Conservation (phyloP, 2,888 invertebrate species). For the Acrobasis consociella region DNA sequence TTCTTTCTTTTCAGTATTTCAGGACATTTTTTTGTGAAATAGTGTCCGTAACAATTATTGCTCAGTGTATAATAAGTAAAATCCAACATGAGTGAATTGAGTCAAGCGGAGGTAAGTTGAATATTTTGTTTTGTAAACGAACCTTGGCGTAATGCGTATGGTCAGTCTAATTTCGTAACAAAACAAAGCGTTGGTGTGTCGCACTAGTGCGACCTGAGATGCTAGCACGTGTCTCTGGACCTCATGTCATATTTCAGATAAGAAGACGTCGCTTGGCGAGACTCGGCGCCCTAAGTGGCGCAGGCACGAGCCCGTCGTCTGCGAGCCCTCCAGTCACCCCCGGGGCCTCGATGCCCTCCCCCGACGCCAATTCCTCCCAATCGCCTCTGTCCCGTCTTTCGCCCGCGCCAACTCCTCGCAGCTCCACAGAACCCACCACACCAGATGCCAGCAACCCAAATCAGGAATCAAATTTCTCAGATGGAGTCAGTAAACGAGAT, state of each 20-base stretch:
- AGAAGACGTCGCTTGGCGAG: conserved; percentile 89
- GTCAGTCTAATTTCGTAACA: conserved; percentile 81
- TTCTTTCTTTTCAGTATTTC: conserved; percentile 60
- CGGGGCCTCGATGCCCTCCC: conserved; percentile 64
- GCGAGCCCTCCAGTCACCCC: conserved; percentile 76
- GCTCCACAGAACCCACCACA: conserved; percentile 59
- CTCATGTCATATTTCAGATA: conserved; percentile 83
- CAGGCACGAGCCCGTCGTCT: conserved; percentile 72
- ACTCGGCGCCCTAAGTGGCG: conserved; percentile 84
- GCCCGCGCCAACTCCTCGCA: conserved; percentile 50
- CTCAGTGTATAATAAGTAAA: conserved; percentile 46
- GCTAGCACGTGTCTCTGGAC: conserved; percentile 56
- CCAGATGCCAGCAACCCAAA: conserved; percentile 61
- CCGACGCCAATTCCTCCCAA: conserved; percentile 43
- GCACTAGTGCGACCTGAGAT: conserved; percentile 51
- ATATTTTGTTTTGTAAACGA: conserved; percentile 67
- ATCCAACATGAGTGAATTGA: conserved; percentile 90
- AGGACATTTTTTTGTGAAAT: conserved; percentile 57
- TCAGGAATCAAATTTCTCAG: conserved; percentile 67
- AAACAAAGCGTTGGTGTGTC: conserved; percentile 76
- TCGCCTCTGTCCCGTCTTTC: conserved; percentile 52
- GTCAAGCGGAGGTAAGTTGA: conserved; percentile 92
- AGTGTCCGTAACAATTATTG: conserved; percentile 48
- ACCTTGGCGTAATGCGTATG: conserved; percentile 72
- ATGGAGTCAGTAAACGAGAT: conserved; percentile 63